Evolutionary conservation across 2,888 invertebrate genomes (phyloP).

Genomic region (Tetropium fuscum): DNA sequence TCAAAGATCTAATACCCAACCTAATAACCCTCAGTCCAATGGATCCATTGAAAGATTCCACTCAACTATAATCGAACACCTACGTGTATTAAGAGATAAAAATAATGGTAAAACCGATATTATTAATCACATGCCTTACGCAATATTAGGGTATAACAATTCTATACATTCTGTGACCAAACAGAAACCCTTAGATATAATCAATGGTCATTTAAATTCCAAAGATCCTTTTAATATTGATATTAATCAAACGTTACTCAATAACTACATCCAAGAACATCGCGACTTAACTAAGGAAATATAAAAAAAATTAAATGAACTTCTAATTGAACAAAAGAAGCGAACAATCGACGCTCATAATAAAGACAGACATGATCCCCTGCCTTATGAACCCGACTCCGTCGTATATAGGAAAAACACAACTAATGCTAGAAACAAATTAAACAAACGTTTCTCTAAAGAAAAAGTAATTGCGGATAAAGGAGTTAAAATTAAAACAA

Average conservation of each 20-base stretch:
- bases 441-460: background rate
- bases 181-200: constrained; percentile 10
- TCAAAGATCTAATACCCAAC: no score
- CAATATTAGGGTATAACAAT: constrained; percentile 7
- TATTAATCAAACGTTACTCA: constrained; percentile 11
- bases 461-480: background rate
- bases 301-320: constrained; percentile 9
- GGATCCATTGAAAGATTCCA: no score
- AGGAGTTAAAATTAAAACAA: background rate
- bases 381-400: constrained; percentile 4
- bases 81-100: no score
- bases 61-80: no score
- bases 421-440: background rate
- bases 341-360: constrained; percentile 4
- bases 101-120: background rate
- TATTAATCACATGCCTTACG: constrained; percentile 2
- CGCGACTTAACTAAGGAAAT: constrained; percentile 2
- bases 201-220: constrained; percentile 11
- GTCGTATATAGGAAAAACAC: no score
- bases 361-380: constrained; percentile 2
- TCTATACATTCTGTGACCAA: constrained; percentile 6
- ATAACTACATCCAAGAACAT: constrained; percentile 6
- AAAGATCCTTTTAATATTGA: constrained; percentile 13
- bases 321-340: background rate
- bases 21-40: no score